phyloP scores from a whole-genome alignment of 2,888 invertebrate species.

The Lottia gigantea region DNA sequence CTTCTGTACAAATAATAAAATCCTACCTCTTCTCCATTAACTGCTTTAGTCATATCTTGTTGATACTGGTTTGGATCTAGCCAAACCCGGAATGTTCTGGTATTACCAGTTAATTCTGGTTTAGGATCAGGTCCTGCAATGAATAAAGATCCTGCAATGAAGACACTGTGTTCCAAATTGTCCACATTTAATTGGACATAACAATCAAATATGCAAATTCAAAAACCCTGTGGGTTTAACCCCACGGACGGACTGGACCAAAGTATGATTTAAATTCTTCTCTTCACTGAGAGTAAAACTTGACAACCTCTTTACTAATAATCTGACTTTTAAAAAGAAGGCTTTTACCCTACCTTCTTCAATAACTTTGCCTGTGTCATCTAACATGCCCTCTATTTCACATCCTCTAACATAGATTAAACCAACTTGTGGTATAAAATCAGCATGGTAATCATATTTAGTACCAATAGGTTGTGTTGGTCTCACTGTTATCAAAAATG shows the following conservation, averaged over 20 bases:
- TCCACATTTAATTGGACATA: too few relatives aligned
- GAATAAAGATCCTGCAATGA: too few relatives aligned
- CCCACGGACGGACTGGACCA: too few relatives aligned
- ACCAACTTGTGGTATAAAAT: slow-evolving; percentile 93
- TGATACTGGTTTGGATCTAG: slow-evolving; percentile 98
- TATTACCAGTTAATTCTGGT: slow-evolving; percentile 87
- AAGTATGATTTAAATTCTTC: too few relatives aligned
- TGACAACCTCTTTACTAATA: not conserved
- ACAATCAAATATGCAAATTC: too few relatives aligned
- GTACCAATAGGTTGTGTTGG: slow-evolving; percentile 86
- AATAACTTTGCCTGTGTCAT: slow-evolving; percentile 89
- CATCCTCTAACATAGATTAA: slow-evolving; percentile 93
- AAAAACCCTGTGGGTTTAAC: too few relatives aligned
- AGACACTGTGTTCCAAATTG: too few relatives aligned
- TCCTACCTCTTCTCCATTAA: slow-evolving; percentile 81
- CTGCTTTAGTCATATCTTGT: slow-evolving; percentile 81
- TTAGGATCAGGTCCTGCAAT: slow-evolving; percentile 69
- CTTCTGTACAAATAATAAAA: too few relatives aligned
- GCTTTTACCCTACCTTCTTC: slow-evolving; percentile 77
- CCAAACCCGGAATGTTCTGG: slow-evolving; percentile 91
- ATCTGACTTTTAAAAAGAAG: too few relatives aligned
- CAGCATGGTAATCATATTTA: slow-evolving; percentile 70
- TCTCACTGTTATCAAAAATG: slow-evolving; percentile 91
- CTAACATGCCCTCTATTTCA: slow-evolving; percentile 98
- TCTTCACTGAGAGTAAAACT: too few relatives aligned